phyloP scores from a whole-genome alignment of 1,140 invertebrate species.

The Antheraea mylitta region DNA sequence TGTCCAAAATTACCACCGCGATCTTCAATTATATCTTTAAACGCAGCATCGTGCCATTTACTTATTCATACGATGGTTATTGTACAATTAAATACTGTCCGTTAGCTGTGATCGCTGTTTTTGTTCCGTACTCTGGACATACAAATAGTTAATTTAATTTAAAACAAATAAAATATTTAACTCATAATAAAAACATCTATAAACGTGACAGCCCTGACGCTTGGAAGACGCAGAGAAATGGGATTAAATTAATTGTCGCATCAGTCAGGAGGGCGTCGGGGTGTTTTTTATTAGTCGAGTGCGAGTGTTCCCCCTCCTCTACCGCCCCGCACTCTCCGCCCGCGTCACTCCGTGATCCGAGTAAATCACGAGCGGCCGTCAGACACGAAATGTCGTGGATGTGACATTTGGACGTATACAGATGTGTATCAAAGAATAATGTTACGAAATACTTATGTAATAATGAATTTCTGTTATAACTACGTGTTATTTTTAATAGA shows the following conservation, averaged over 20 bases:
- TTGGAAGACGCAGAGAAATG: constrained; percentile 74
- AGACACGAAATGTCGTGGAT: constrained; percentile 29
- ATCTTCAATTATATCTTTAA: too few relatives aligned
- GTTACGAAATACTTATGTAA: too few relatives aligned
- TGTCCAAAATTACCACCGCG: too few relatives aligned
- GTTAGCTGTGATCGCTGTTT: too few relatives aligned
- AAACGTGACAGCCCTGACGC: constrained; percentile 51
- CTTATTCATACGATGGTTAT: too few relatives aligned
- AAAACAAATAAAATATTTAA: neutral
- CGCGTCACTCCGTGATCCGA: constrained; percentile 34
- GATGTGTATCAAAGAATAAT: neutral
- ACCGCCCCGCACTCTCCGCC: constrained; percentile 21
- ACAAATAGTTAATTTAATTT: too few relatives aligned
- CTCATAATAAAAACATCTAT: neutral
- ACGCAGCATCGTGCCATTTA: too few relatives aligned
- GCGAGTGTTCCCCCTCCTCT: constrained; percentile 31
- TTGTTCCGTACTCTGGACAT: too few relatives aligned
- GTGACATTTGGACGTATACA: constrained; percentile 7
- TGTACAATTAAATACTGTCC: too few relatives aligned
- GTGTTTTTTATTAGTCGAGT: constrained; percentile 78
- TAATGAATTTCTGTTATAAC: too few relatives aligned
- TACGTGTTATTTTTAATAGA: too few relatives aligned
- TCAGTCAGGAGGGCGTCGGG: constrained; percentile 75
- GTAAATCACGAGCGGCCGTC: constrained; percentile 59
- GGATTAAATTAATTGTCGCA: constrained; percentile 79